Evolutionary conservation across 2,888 invertebrate genomes (phyloP).

Genomic region (Deilephila porcellus): DNA sequence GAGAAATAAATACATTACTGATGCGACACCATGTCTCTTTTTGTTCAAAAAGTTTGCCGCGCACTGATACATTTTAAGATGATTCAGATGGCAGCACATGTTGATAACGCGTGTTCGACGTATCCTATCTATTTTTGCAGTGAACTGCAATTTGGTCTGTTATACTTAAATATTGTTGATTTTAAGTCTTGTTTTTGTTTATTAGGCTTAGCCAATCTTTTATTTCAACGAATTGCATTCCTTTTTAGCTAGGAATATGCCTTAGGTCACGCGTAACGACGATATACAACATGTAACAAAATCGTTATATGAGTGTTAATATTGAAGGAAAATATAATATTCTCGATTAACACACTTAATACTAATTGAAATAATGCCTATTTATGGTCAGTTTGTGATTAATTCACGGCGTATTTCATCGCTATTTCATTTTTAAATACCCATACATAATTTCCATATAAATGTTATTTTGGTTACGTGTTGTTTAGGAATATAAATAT

Average conservation of each 20-base stretch:
- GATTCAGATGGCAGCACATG: neutral
- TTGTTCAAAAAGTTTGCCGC: too few relatives aligned
- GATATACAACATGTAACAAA: neutral
- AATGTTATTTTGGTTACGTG: conserved; percentile 1
- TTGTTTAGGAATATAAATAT: neutral
- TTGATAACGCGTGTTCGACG: neutral
- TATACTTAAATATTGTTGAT: neutral
- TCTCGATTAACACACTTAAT: too few relatives aligned
- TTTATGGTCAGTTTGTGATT: too few relatives aligned
- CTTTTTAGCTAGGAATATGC: neutral
- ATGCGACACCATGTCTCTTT: too few relatives aligned
- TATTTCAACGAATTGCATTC: conserved; percentile 13
- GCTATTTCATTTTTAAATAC: neutral
- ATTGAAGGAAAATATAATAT: neutral
- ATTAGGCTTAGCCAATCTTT: neutral
- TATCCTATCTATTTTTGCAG: neutral
- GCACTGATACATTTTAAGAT: neutral
- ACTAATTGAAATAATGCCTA: too few relatives aligned
- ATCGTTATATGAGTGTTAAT: neutral
- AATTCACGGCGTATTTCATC: too few relatives aligned
- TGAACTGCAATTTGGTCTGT: neutral
- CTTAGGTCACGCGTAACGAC: too few relatives aligned
- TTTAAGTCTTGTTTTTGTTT: neutral
- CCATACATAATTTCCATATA: neutral
- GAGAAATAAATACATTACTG: too few relatives aligned